phyloP scores from a whole-genome alignment of 1,140 invertebrate genomes.

The Heliothis virescens region DNA sequence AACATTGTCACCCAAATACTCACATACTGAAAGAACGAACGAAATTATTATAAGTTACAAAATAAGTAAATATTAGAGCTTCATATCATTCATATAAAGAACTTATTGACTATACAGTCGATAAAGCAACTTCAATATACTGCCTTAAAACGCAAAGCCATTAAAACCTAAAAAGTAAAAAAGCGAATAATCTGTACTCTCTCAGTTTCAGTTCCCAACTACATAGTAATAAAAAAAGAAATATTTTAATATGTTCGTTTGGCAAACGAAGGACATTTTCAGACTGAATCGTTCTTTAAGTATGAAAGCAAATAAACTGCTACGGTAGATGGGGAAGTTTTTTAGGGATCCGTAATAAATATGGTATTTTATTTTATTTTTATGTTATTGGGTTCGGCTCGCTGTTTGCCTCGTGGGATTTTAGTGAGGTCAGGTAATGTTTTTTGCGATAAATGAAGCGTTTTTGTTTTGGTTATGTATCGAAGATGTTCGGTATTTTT shows the following conservation, averaged over 20 bases:
- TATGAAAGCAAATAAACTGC: conserved; percentile 47
- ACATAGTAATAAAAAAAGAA: conserved; percentile 6
- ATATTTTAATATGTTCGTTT: conserved; percentile 48
- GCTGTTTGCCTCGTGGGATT: neutral
- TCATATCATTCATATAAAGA: no score
- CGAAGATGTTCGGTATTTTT: no score
- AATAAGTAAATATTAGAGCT: no score
- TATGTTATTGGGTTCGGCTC: conserved; percentile 3
- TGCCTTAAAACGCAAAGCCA: no score
- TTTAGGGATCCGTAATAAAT: conserved; percentile 38
- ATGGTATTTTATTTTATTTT: conserved; percentile 28
- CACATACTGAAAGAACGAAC: no score
- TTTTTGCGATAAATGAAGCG: neutral
- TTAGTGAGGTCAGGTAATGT: neutral
- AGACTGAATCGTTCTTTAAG: conserved; percentile 30
- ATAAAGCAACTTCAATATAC: no score
- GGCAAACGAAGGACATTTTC: conserved; percentile 44
- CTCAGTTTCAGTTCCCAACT: neutral
- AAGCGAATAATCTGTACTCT: neutral
- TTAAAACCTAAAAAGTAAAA: neutral
- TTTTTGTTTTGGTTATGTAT: no score
- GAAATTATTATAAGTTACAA: no score
- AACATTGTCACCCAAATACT: no score
- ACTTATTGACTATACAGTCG: no score
- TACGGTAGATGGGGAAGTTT: conserved; percentile 19